phyloP scores from a whole-genome alignment of 1,140 invertebrate genomes.

The Drosophila sp. region DNA sequence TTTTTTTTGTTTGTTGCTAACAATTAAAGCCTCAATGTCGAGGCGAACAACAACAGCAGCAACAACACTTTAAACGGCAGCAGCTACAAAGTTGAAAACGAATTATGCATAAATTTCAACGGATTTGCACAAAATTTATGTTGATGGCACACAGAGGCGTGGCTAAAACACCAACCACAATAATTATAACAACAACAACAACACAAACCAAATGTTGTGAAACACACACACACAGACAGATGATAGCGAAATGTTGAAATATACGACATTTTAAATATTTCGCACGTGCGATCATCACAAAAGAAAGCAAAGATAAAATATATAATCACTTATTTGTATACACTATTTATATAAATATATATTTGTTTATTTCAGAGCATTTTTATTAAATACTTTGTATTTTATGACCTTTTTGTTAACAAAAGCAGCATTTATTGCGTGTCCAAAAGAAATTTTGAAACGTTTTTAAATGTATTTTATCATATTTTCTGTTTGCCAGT shows the following conservation, averaged over 20 bases:
- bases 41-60: constrained; percentile 35
- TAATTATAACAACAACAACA: constrained; percentile 7
- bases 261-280: constrained; percentile 55
- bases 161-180: constrained; percentile 20
- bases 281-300: constrained; percentile 44
- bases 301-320: constrained; percentile 29
- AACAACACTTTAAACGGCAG: constrained; percentile 20
- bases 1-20: constrained; percentile 30
- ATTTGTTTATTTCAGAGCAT: constrained; percentile 4
- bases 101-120: constrained; percentile 61
- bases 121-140: constrained; percentile 67
- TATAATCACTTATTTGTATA: constrained; percentile 6
- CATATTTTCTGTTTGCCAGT: too few relatives aligned
- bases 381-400: constrained; percentile 12
- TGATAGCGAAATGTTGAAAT: constrained; percentile 26
- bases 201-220: constrained; percentile 25
- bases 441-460: too few relatives aligned
- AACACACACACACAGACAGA: constrained; percentile 11
- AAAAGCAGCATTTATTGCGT: too few relatives aligned
- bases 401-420: background rate
- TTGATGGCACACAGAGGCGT: constrained; percentile 34
- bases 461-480: too few relatives aligned
- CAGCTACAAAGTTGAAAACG: constrained; percentile 38
- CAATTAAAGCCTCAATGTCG: constrained; percentile 74
- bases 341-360: background rate